Evolutionary conservation across 2,888 invertebrate species (phyloP).

Genomic region (Philereme vetulata): DNA sequence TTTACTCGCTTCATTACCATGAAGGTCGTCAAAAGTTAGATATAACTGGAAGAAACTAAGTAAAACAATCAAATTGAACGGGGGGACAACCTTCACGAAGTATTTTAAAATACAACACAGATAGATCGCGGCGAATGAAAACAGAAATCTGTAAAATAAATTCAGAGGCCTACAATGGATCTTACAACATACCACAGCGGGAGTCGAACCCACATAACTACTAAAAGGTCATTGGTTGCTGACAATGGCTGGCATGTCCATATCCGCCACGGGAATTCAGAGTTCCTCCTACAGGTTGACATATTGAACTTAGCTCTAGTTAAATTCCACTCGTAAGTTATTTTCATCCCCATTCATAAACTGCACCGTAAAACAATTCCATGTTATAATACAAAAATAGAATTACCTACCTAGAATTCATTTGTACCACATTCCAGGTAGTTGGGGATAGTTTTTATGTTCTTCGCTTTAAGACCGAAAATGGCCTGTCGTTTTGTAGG

Average conservation of each 20-base stretch:
- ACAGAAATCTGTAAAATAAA: too few species aligned
- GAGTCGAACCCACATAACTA: slow-evolving; percentile 5
- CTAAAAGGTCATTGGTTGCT: slow-evolving; percentile 3
- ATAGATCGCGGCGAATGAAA: too few species aligned
- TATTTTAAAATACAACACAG: too few species aligned
- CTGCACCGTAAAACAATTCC: slow-evolving; percentile 14
- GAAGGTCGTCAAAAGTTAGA: too few species aligned
- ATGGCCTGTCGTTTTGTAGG: slow-evolving; percentile 21
- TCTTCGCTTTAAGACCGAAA: slow-evolving; percentile 22
- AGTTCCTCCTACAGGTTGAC: slow-evolving; percentile 1
- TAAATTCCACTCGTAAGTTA: neutral
- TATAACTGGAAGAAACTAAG: too few species aligned
- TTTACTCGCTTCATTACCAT: too few species aligned
- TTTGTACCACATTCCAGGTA: slow-evolving; percentile 28
- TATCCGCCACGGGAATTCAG: slow-evolving; percentile 3
- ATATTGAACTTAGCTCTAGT: neutral
- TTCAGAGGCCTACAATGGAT: too few species aligned
- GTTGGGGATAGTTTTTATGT: slow-evolving; percentile 13
- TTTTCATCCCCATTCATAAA: slow-evolving; percentile 19
- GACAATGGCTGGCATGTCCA: neutral
- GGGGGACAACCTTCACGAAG: too few species aligned
- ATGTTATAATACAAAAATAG: slow-evolving; percentile 25
- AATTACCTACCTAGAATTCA: slow-evolving; percentile 32
- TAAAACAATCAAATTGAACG: too few species aligned
- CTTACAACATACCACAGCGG: neutral